Evolutionary conservation across 2,797 vertebrate genomes (phyloP), one percentile per base, ranked within the genome.

Genomic region (Coranthus polyacanthus): DNA sequence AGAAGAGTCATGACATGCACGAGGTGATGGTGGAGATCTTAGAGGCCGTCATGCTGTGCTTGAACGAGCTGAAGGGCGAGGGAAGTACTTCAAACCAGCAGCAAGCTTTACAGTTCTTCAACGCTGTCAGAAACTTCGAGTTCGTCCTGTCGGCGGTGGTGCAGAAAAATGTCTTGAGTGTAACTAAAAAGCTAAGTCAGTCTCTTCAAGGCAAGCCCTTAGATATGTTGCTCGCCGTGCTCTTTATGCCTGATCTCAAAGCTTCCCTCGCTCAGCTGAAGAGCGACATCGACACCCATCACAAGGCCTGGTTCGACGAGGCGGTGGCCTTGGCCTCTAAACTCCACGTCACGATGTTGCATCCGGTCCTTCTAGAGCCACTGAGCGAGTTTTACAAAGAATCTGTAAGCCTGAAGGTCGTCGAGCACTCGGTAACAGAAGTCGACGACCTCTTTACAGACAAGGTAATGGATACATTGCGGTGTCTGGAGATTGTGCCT

Each of bases 401-500:
- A 34, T 88, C 92, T 0, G 37, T 94, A 2, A 93, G 92, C 74
- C 21, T 59, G 43, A 89, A 84, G 29, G 84, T 84, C 1, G 68
- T 95, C 8, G 91, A 93, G 71, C 91, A 94, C 83, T 88, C 88
- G 0, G 77, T 92, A 54, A 64, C 79, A 15, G 93, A 95, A 88
- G 73, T 94, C 1, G 75, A 88, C 0, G 90, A 92, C 69, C 89
- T 95, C 62, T 94, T 93, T 70, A 85, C 91, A 17, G 92, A 94
- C 17, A 90, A 88, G 64, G 89, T 92, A 21, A 68, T 92, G 65
- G 90, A 92, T 66, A 92, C 90, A 5, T 69, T 95, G 80, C 85
- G 75, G 83, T 95, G 93, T 90, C 85, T 95, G 90, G 93, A 94
- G 93, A 92, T 95, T 82, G 94, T 95, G 93, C 94, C 94, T 94